These are phyloP conservation scores for Dromiciops gliroides DNA, from an alignment of 2,113 vertebrate species.

Conservation along the genomic window DNA sequence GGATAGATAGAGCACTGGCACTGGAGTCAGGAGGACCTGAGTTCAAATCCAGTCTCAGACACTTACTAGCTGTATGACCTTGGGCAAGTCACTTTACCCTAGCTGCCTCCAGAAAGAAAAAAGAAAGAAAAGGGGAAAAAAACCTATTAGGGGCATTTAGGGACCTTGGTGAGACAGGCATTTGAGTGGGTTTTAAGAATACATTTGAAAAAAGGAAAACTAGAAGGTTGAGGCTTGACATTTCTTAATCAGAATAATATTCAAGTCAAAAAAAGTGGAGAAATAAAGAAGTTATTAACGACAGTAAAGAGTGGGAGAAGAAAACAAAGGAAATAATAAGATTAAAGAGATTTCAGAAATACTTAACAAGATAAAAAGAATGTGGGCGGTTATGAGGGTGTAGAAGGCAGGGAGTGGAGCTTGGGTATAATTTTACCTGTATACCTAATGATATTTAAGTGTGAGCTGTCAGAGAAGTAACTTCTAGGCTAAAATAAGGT, in stretches of 20 bases:
- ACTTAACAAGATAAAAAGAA: slow-evolving; percentile 69
- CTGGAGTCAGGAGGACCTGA: not conserved
- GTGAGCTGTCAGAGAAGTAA: slow-evolving; percentile 57
- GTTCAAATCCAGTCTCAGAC: not conserved
- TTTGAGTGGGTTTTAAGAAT: slow-evolving; percentile 62
- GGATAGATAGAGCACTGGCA: no score
- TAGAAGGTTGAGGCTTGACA: slow-evolving; percentile 71
- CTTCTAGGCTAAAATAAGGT: slow-evolving; percentile 64
- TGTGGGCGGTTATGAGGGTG: slow-evolving; percentile 66
- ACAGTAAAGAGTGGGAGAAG: slow-evolving; percentile 72
- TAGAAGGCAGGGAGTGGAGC: slow-evolving; percentile 64
- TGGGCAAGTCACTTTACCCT: not conserved
- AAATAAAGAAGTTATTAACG: slow-evolving; percentile 74
- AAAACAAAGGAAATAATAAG: slow-evolving; percentile 77
- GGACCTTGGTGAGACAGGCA: slow-evolving; percentile 47
- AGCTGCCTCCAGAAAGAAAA: not conserved
- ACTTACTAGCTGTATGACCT: not conserved
- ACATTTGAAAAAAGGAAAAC: slow-evolving; percentile 62
- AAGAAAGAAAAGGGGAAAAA: not conserved
- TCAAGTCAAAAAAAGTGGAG: slow-evolving; percentile 64
- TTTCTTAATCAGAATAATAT: slow-evolving; percentile 73
- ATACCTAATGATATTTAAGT: slow-evolving; percentile 69
- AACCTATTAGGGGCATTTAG: slow-evolving; percentile 25
- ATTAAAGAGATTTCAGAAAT: slow-evolving; percentile 75
- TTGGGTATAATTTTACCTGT: slow-evolving; percentile 70